A percentile compares a stretch with the other conserved stretches of the same genome.
phyloP scores from a whole-genome alignment of 2,113 vertebrate genomes.

The Ochotona princeps region DNA sequence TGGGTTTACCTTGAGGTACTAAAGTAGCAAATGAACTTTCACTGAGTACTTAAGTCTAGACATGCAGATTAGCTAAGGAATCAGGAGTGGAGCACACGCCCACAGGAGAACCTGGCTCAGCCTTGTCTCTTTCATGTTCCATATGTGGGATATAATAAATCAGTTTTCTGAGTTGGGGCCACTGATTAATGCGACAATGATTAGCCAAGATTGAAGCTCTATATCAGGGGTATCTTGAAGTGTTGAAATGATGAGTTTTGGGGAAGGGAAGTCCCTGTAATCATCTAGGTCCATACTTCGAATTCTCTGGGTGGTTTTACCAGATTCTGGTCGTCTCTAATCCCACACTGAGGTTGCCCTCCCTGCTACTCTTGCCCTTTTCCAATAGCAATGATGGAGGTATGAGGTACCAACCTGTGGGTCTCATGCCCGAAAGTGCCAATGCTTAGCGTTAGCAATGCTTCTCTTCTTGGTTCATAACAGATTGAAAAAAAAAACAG shows the following conservation, averaged over 20 bases:
- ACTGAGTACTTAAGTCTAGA: background rate
- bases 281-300: too few species aligned
- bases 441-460: background rate
- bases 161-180: background rate
- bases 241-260: background rate
- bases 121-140: background rate
- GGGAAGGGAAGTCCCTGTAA: background rate
- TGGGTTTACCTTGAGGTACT: background rate
- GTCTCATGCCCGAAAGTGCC: too few species aligned
- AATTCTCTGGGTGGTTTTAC: background rate
- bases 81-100: background rate
- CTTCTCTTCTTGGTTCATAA: background rate
- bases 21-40: background rate
- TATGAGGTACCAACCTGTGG: background rate
- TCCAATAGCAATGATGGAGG: background rate
- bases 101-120: background rate
- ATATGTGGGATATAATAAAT: background rate
- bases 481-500: too few species aligned
- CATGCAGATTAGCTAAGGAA: background rate
- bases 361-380: background rate
- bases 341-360: fast-evolving
- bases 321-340: background rate
- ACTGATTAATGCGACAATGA: background rate
- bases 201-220: background rate
- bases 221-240: background rate